These are phyloP conservation scores for Lepus timidus DNA, from an alignment of 2,113 vertebrate species.

Conservation along the genomic window DNA sequence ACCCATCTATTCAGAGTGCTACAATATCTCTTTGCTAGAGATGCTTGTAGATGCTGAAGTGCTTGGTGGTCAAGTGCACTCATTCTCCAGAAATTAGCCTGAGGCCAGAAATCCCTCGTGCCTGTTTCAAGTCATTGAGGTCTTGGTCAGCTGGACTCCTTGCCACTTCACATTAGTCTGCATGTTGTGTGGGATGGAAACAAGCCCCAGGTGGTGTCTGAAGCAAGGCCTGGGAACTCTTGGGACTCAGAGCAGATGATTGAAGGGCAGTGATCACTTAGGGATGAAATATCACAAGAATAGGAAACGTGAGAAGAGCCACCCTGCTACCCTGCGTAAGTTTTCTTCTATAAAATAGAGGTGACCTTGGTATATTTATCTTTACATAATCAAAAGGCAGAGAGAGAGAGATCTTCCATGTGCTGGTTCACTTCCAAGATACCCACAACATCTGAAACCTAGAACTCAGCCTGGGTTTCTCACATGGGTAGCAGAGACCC, in stretches of 20 bases:
- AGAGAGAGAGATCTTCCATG: no score
- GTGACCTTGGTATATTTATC: neutral
- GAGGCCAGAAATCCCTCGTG: neutral
- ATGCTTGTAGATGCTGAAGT: neutral
- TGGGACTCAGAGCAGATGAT: neutral
- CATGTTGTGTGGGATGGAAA: neutral
- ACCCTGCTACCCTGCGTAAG: no score
- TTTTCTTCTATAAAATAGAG: neutral
- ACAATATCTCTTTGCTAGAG: neutral
- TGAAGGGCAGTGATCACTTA: neutral
- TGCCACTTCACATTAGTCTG: neutral
- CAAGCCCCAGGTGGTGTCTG: neutral
- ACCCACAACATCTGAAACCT: no score
- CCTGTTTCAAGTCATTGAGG: neutral
- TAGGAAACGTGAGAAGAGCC: neutral
- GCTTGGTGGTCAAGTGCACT: neutral
- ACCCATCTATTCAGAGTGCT: neutral
- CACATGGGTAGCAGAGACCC: no score
- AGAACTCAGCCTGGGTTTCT: no score
- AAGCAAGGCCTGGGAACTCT: neutral
- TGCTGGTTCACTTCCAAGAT: no score
- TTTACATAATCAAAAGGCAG: no score
- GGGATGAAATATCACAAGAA: neutral
- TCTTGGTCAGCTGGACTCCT: neutral
- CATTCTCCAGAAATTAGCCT: conserved; percentile 37